phyloP scores from a whole-genome alignment of 2,797 vertebrate genomes.

The Arrhamphus sclerolepis region DNA sequence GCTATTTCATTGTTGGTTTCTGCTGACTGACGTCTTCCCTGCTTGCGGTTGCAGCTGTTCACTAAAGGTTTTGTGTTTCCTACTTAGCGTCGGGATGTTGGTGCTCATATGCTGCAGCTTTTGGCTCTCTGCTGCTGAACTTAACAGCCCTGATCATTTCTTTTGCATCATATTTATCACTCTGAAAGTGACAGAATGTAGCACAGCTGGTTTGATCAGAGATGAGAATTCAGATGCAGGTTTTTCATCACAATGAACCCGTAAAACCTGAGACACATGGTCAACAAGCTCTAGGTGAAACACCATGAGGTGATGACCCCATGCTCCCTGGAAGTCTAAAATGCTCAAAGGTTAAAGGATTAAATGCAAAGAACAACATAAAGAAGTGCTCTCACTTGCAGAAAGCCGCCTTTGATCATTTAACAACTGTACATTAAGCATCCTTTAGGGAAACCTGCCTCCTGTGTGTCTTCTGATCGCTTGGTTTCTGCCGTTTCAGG shows the following conservation, averaged over 20 bases:
- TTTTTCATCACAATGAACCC: neutral
- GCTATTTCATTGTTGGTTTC: slow-evolving; percentile 40
- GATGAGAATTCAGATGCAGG: neutral
- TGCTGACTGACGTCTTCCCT: slow-evolving; percentile 44
- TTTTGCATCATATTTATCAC: neutral
- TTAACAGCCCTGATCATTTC: neutral
- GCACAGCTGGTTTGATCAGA: slow-evolving; percentile 3
- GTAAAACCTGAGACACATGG: too few relatives aligned
- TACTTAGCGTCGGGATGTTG: slow-evolving; percentile 14
- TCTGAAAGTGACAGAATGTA: too few relatives aligned
- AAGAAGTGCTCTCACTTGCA: too few relatives aligned
- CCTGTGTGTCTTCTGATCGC: slow-evolving; percentile 33
- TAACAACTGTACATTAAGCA: neutral
- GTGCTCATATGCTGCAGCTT: slow-evolving; percentile 34
- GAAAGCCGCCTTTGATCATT: neutral
- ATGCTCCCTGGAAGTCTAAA: too few relatives aligned
- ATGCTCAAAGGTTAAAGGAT: too few relatives aligned
- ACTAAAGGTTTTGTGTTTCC: slow-evolving; percentile 34
- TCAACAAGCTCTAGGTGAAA: too few relatives aligned
- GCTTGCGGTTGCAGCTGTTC: slow-evolving; percentile 19
- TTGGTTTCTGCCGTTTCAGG: slow-evolving; percentile 74
- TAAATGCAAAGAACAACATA: too few relatives aligned
- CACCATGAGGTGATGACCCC: too few relatives aligned
- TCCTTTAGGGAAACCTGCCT: slow-evolving; percentile 4
- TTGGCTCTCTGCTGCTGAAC: slow-evolving; percentile 10